A percentile compares a stretch with the other conserved stretches of the same genome.
These are phyloP conservation scores for Drosophila pseudoobscura DNA, from an alignment of 1,140 invertebrate genomes.

Conservation along the genomic window DNA sequence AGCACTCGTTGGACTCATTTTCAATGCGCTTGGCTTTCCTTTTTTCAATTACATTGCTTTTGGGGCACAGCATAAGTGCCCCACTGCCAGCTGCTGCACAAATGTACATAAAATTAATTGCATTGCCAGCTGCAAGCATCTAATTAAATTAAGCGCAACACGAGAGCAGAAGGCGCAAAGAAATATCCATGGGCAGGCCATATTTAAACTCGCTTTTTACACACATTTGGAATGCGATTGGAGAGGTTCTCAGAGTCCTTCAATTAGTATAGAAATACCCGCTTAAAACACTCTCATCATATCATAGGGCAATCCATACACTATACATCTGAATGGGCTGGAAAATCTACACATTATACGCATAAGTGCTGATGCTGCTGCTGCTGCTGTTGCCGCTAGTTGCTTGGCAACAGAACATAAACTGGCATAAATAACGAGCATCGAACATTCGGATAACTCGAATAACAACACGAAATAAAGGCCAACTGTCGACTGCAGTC, in stretches of 20 bases:
- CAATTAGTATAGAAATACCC: no score
- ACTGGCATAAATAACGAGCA: constrained; percentile 63
- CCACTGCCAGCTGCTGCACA: constrained; percentile 3
- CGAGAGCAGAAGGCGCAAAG: background rate
- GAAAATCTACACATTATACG: constrained; percentile 16
- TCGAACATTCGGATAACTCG: background rate
- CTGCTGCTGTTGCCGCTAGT: background rate
- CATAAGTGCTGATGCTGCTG: background rate
- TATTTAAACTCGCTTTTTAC: constrained; percentile 10
- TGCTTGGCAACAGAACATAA: constrained; percentile 49
- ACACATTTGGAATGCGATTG: no score
- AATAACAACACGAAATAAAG: constrained; percentile 30
- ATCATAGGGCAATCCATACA: no score
- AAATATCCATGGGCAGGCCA: constrained; percentile 14
- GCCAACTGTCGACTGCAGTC: constrained; percentile 52
- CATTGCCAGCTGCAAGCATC: constrained; percentile 35
- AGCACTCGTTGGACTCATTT: constrained; percentile 6
- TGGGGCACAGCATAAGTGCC: background rate
- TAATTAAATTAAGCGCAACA: constrained; percentile 46
- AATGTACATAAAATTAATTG: constrained; percentile 41
- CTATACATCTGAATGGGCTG: no score
- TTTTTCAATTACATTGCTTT: constrained; percentile 29
- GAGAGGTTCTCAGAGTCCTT: no score
- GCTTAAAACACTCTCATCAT: no score
- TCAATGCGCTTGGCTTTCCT: constrained; percentile 13